These are phyloP conservation scores for Pavo muticus DNA, from an alignment of 2,113 vertebrate genomes.

Conservation along the genomic window DNA sequence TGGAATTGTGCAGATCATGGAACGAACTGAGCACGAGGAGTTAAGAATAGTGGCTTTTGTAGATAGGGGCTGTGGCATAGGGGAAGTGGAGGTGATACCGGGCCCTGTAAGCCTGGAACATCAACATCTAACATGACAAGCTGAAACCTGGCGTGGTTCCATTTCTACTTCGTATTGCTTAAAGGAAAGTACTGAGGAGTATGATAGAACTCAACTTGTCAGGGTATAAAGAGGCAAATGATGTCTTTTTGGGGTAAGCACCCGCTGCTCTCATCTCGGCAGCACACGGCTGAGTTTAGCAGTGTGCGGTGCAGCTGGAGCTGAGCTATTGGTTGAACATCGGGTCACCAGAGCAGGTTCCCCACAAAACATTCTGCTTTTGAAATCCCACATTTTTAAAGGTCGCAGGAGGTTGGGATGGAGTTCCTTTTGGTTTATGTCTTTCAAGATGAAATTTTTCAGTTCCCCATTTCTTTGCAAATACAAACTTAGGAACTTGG, in stretches of 20 bases:
- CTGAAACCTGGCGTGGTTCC: background rate
- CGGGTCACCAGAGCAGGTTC: background rate
- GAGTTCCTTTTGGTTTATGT: background rate
- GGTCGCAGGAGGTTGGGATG: too few relatives aligned
- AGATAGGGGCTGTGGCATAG: background rate
- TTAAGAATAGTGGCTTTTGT: background rate
- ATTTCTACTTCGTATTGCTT: background rate
- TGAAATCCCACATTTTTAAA: background rate
- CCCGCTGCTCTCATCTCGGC: background rate
- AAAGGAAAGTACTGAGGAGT: background rate
- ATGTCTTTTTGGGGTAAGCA: background rate
- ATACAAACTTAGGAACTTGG: background rate
- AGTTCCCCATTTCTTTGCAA: background rate
- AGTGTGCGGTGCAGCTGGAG: background rate
- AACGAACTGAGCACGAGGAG: background rate
- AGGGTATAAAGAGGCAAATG: background rate
- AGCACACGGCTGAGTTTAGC: background rate
- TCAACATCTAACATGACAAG: background rate
- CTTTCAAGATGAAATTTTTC: background rate
- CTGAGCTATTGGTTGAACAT: background rate
- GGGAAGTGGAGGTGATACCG: background rate
- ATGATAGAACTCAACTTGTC: background rate
- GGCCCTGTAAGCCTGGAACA: background rate
- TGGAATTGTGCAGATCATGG: background rate
- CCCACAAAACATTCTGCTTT: background rate